Conservation (phyloP, 2,888 invertebrate genomes). For the Ophioninae sp. region DNA sequence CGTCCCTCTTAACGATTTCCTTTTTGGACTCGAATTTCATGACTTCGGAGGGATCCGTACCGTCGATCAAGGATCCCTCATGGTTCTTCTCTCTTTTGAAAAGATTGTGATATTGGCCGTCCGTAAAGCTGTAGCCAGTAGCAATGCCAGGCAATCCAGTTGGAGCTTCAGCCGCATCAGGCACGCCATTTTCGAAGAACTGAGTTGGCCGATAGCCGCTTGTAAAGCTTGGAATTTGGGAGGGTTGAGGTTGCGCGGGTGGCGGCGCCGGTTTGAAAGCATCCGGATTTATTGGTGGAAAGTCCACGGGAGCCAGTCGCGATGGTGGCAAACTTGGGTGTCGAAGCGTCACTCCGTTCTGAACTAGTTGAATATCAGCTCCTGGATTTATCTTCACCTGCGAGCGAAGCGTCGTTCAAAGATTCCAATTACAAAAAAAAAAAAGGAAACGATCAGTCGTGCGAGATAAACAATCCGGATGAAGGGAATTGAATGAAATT, state of each 20-base stretch:
- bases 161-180: conserved; percentile 61
- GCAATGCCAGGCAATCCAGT: conserved; percentile 60
- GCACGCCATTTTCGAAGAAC: conserved; percentile 68
- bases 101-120: conserved; percentile 73
- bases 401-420: background rate
- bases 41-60: conserved; percentile 24
- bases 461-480: background rate
- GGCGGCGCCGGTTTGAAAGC: conserved; percentile 53
- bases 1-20: conserved; percentile 65
- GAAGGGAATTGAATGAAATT: too few relatives aligned
- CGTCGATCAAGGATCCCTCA: conserved; percentile 62
- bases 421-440: background rate
- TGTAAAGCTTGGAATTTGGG: conserved; percentile 53
- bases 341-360: conserved; percentile 76
- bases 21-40: conserved; percentile 59
- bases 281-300: conserved; percentile 72
- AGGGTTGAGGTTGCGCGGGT: conserved; percentile 53
- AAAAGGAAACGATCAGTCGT: background rate
- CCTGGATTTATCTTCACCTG: conserved; percentile 78
- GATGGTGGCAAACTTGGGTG: conserved; percentile 73
- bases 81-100: conserved; percentile 71
- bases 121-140: conserved; percentile 66
- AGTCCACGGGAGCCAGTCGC: conserved; percentile 69
- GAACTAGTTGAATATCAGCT: conserved; percentile 73
- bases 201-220: conserved; percentile 59